Evolutionary conservation across 2,113 vertebrate species (phyloP).

Genomic region (Struthidea cinerea): DNA sequence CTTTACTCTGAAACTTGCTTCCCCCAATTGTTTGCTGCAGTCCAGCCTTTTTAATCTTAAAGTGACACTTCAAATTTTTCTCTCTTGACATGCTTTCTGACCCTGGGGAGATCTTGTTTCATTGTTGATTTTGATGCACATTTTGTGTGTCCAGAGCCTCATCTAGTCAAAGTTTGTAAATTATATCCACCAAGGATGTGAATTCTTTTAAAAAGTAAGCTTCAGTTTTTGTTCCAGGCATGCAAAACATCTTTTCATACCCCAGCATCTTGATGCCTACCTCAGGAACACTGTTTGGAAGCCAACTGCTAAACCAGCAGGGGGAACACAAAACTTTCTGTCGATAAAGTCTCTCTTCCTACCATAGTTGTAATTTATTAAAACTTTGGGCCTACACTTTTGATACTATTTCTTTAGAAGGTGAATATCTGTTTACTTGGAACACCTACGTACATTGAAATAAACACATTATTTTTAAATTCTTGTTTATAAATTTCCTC

Average conservation of each 20-base stretch:
- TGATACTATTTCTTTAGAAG: neutral
- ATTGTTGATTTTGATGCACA: neutral
- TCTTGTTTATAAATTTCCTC: neutral
- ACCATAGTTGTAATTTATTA: neutral
- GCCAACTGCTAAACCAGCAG: slow-evolving; percentile 65
- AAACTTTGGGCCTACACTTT: neutral
- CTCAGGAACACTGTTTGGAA: slow-evolving; percentile 31
- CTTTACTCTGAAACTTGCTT: slow-evolving; percentile 45
- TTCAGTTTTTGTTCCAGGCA: neutral
- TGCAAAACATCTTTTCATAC: neutral
- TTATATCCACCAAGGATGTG: neutral
- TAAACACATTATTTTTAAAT: neutral
- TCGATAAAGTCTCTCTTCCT: neutral
- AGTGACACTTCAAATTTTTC: slow-evolving; percentile 39
- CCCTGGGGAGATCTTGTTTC: neutral
- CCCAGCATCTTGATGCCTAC: neutral
- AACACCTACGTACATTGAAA: neutral
- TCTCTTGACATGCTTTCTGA: neutral
- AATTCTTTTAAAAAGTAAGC: neutral
- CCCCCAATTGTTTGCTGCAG: slow-evolving; percentile 40
- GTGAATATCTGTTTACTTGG: neutral
- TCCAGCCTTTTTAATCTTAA: slow-evolving; percentile 34
- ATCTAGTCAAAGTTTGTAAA: neutral
- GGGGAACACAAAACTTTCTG: slow-evolving; percentile 58
- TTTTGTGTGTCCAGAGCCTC: neutral